A percentile compares a stretch with the other conserved stretches of the same genome.
Evolutionary conservation across 1,140 invertebrate species (phyloP).

Genomic region (Psilanteris sp.): DNA sequence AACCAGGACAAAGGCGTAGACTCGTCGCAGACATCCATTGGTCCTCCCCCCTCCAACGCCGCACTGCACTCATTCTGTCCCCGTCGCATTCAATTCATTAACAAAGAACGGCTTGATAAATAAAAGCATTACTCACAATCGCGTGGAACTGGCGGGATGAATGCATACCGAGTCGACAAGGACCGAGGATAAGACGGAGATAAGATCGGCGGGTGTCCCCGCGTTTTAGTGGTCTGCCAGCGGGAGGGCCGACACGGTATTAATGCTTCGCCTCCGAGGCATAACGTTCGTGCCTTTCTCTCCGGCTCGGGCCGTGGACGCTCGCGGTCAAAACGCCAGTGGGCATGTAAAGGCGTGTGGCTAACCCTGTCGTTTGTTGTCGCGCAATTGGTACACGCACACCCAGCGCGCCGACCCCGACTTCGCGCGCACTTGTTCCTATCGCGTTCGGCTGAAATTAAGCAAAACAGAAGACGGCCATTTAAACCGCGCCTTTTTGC

Average conservation of each 20-base stretch:
- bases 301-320: conserved; percentile 14
- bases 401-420: no score
- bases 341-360: conserved; percentile 58
- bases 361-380: conserved; percentile 51
- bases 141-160: conserved; percentile 71
- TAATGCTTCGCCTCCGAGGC: conserved; percentile 78
- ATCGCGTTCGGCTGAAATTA: conserved; percentile 36
- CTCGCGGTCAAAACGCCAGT: conserved; percentile 43
- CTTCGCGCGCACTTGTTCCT: no score
- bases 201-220: conserved; percentile 77
- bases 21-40: conserved; percentile 63
- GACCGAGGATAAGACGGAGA: conserved; percentile 75
- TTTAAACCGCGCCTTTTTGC: conserved; percentile 41
- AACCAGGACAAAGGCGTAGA: conserved; percentile 54
- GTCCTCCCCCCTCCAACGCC: conserved; percentile 66
- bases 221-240: conserved; percentile 74
- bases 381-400: conserved; percentile 58
- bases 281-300: conserved; percentile 74
- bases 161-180: conserved; percentile 76
- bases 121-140: conserved; percentile 76
- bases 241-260: conserved; percentile 75
- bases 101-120: conserved; percentile 76
- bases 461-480: conserved; percentile 49
- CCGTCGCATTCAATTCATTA: conserved; percentile 60
- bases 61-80: conserved; percentile 69